Evolutionary conservation across 2,888 invertebrate genomes (phyloP), one percentile per base, ranked within the genome.

Genomic region (Microplitis deprimator): DNA sequence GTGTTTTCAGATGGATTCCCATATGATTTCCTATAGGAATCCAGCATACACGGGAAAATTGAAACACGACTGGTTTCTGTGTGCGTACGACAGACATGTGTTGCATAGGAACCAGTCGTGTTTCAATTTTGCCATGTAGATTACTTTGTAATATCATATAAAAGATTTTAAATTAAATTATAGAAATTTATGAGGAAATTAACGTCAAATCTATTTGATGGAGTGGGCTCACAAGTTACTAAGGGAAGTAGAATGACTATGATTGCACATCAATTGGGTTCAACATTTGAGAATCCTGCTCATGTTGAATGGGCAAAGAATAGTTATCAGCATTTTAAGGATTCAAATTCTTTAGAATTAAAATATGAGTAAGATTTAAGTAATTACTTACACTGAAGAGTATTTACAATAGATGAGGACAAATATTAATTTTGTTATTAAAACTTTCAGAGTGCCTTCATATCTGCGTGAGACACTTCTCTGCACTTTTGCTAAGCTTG

Each of bases 401-500:
- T 29, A 20, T 20, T 20, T 29, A 29, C 29, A 29, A 29, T 29
- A 29, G 29, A 29, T 29, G 29, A 4, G 29, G 29, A 29, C 29
- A 29, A 29, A 29, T 29, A 20, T 67, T 69, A 64, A 61, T 67
- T 29, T 1, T 3, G 10, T 13, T 73, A 72, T 61, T 50, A 61
- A 69, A 29, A 73, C 72, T 79, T 72, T 17, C 77, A 88, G 86
- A 0, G 75, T 87, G 3, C 84, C 85, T 5, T 79, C 80, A 6
- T 86, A 87, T 68, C 79, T 86, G 10, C 85, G 84, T 2, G 80
- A 85, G 17, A 84, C 84, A 40, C 79, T 87, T 40, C 84, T 87
- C 13, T 88, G 88, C 59, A 83, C 85, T 4, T 82, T 86, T 5
- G 88, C 88, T 0, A 84, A 85, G 70, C 82, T 84, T 8, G 87